Conservation (phyloP, 30 jellyfish, hydroid and myxozoan genomes). For the Turritopsis rubra region DNA sequence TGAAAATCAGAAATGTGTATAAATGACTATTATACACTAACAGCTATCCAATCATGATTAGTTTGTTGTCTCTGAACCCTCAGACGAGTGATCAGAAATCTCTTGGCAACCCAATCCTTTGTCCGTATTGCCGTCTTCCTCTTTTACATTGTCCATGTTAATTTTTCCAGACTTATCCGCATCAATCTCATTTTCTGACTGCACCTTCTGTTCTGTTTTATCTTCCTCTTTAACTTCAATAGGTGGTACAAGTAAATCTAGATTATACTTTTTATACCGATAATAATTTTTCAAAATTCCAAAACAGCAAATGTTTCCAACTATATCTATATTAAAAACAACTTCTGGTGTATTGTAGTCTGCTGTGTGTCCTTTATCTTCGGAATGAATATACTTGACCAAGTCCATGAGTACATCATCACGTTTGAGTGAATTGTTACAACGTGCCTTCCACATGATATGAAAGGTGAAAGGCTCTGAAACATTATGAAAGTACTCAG, state of each 20-base stretch:
- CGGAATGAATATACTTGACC: conserved; percentile 10
- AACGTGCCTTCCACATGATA: conserved; percentile 33
- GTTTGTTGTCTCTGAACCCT: too few species aligned
- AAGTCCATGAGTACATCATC: conserved; percentile 26
- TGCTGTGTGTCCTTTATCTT: conserved; percentile 27
- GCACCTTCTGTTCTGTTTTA: not conserved
- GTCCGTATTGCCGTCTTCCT: not conserved
- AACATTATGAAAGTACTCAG: conserved; percentile 10
- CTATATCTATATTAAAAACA: conserved; percentile 29
- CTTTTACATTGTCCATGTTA: not conserved
- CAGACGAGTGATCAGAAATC: too few species aligned
- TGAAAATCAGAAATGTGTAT: too few species aligned
- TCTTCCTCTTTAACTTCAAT: not conserved
- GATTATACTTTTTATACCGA: conserved; percentile 14
- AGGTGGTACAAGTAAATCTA: not conserved
- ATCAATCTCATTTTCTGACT: not conserved
- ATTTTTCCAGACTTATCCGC: not conserved
- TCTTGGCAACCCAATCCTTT: too few species aligned
- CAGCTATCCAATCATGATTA: too few species aligned
- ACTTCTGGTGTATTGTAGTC: conserved; percentile 25
- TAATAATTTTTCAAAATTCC: conserved; percentile 20
- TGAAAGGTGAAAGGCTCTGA: conserved; percentile 21
- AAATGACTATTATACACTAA: too few species aligned
- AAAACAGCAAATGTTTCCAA: conserved; percentile 40
- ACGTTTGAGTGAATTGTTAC: conserved; percentile 28